Conservation (phyloP, 2,113 vertebrate genomes). For the Anarrhichthys ocellatus region DNA sequence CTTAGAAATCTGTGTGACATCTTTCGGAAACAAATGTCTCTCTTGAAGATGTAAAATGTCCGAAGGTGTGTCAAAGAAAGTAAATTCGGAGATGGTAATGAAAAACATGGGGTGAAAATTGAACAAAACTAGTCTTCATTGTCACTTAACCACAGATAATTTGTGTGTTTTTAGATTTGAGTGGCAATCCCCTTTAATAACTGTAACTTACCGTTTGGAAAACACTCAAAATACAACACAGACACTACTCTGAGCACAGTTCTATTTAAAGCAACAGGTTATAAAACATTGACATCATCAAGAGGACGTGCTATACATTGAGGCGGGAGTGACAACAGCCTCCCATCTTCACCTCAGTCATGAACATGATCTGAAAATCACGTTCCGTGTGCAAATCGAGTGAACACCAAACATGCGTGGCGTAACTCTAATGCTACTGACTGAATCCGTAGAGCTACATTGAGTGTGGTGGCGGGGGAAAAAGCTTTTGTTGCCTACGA, state of each 20-base stretch:
- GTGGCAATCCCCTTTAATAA: conserved; percentile 66
- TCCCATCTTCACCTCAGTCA: conserved; percentile 59
- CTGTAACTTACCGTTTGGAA: conserved; percentile 49
- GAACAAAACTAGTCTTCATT: neutral
- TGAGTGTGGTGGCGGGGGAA: conserved; percentile 35
- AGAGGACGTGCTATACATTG: conserved; percentile 75
- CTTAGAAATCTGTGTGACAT: neutral
- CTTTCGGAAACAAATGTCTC: neutral
- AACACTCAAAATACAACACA: conserved; percentile 71
- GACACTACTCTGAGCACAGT: conserved; percentile 68
- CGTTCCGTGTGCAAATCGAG: conserved; percentile 63
- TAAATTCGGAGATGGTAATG: neutral
- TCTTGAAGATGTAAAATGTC: neutral
- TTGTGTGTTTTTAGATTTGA: conserved; percentile 26
- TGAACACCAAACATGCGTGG: conserved; percentile 61
- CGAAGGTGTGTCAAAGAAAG: neutral
- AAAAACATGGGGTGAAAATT: neutral
- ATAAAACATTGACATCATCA: conserved; percentile 83
- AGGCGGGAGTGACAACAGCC: conserved; percentile 43
- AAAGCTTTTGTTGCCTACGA: conserved; percentile 53
- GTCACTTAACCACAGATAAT: conserved; percentile 1
- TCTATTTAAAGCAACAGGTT: conserved; percentile 76
- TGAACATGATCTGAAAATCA: conserved; percentile 38
- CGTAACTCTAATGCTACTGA: conserved; percentile 71
- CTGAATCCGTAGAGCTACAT: conserved; percentile 74